Percentiles rank a stretch among this genome's conserved stretches.
phyloP scores from a whole-genome alignment of 1,140 invertebrate species.

The Ruditapes philippinarum region DNA sequence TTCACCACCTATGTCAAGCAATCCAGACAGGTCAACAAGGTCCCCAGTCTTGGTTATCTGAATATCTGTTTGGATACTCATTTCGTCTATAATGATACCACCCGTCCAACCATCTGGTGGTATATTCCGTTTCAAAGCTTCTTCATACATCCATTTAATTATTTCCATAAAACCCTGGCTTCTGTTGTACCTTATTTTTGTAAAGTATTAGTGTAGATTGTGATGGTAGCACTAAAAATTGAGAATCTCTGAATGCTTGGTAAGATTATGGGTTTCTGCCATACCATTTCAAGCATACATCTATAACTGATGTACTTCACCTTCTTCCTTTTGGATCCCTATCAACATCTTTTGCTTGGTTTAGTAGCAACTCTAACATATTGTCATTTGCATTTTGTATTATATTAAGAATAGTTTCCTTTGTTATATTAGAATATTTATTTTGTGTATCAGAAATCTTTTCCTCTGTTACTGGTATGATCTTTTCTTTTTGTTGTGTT shows the following conservation, averaged over 20 bases:
- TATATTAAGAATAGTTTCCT: background rate
- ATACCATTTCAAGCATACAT: constrained; percentile 33
- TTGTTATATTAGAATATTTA: background rate
- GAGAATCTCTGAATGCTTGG: background rate
- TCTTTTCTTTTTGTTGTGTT: background rate
- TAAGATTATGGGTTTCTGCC: constrained; percentile 24
- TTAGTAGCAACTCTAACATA: constrained; percentile 9
- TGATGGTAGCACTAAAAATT: background rate
- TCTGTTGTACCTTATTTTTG: constrained; percentile 4
- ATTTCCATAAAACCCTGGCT: background rate
- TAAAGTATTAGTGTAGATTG: background rate
- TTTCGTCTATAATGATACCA: too few species aligned
- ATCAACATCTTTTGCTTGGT: background rate
- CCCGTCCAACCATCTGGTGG: too few species aligned
- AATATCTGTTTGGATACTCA: background rate
- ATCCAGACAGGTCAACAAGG: background rate
- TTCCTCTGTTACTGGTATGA: background rate
- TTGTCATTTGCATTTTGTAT: constrained; percentile 1
- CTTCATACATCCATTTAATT: too few species aligned
- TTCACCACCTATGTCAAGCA: too few species aligned
- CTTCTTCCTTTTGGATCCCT: background rate
- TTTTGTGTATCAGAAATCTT: background rate
- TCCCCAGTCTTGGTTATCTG: background rate
- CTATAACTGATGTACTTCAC: background rate
- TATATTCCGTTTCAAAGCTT: too few species aligned